Base-by-base conservation (phyloP, 2,797 vertebrate genomes). In the Lindbergichthys nudifrons region DNA sequence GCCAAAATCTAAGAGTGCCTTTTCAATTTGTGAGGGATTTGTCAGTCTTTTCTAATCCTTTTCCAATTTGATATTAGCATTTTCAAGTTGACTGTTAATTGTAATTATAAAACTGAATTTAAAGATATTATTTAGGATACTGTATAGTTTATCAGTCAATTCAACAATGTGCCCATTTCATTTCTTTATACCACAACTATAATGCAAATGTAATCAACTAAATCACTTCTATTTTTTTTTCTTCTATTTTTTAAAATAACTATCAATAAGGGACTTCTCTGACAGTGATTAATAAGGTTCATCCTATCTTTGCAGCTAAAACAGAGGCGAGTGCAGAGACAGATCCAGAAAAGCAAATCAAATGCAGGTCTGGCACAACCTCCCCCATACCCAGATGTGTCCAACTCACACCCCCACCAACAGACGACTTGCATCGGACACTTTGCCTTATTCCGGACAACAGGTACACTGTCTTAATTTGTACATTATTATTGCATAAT, bases 1-100 rank as follows among this genome's bases (percentile, higher is more conserved):
- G 71, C 83, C 87, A 41, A 92, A 90, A 68, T 90, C 91, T 45
- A 86, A 88, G 56, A 93, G 89, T 91, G 89, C 89, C 75, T 90
- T 92, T 85, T 88, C 86, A 60, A 85, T 92, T 76, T 76, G 94
- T 95, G 80, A 94, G 92, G 6, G 32, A 36, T 36, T 36, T 91
- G 13, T 70, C 9, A n/a, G 6, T 5, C 5, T 8, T 6, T 39
- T 57, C 26, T 46, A 5, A 13, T 30, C 43, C 45, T n/a, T 30
- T 26, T 26, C 26, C 21, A 14, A 23, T 1, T 19, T 39, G 14
- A 59, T 42, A 62, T 63, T 43, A 21, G 36, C 41, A 19, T 47
- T 11, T 41, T 46, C 6, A 18, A 18, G 16, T 48, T 30, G 16
- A 26, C 26, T 30, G 3, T 56, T 26, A 43, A 50, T 9, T 26